Conservation (phyloP, 2,888 invertebrate species). For the Cryptus armator region DNA sequence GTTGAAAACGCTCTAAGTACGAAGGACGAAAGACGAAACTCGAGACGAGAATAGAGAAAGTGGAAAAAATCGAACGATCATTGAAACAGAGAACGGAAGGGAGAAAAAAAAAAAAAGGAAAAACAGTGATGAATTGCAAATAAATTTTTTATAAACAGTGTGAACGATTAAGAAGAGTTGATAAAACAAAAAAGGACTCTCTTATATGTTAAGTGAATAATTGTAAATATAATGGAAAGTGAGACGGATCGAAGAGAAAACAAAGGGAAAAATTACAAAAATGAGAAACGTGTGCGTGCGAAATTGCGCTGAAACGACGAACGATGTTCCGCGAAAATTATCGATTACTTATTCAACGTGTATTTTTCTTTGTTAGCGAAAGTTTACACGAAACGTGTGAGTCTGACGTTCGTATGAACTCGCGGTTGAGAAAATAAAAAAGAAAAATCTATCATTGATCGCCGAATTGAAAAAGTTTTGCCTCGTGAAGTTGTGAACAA, state of each 20-base stretch:
- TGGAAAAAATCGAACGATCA: conserved; percentile 27
- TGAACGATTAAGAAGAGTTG: conserved; percentile 64
- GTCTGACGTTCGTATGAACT: background rate
- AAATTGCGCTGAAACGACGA: conserved; percentile 1
- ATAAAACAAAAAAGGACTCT: conserved; percentile 46
- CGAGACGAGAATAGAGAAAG: conserved; percentile 5
- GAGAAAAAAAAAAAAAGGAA: conserved; percentile 18
- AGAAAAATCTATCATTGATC: background rate
- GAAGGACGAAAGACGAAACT: background rate
- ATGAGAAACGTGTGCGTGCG: conserved; percentile 32
- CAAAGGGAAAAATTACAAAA: background rate
- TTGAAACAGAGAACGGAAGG: conserved; percentile 22
- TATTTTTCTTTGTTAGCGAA: conserved; percentile 8
- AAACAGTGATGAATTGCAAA: conserved; percentile 61
- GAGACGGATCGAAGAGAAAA: conserved; percentile 13
- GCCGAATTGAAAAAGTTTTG: background rate
- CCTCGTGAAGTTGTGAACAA: background rate
- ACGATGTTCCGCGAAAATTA: conserved; percentile 10
- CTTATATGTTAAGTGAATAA: conserved; percentile 32
- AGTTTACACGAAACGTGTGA: conserved; percentile 7
- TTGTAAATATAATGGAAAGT: conserved; percentile 45
- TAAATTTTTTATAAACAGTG: conserved; percentile 73
- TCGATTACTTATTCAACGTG: background rate
- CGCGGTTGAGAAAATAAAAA: conserved; percentile 12
- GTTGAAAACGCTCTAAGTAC: conserved; percentile 41